These are phyloP conservation scores for Cyclophora punctaria DNA, from an alignment of 2,888 invertebrate genomes.

Conservation along the genomic window DNA sequence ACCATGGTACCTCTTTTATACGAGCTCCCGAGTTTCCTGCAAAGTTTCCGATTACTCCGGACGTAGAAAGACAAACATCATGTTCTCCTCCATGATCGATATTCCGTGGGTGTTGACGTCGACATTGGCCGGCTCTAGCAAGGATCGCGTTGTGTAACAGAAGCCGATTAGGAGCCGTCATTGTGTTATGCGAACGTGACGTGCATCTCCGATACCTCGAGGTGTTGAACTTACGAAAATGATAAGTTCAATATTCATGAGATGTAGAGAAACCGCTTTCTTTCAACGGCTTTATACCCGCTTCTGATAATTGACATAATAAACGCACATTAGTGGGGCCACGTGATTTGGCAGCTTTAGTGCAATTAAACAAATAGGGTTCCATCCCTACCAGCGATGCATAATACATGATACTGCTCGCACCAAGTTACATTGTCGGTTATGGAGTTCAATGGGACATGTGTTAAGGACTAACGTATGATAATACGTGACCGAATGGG, in stretches of 20 bases:
- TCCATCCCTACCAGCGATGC: slow-evolving; percentile 24
- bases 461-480: slow-evolving; percentile 30
- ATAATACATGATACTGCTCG: slow-evolving; percentile 37
- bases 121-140: slow-evolving; percentile 66
- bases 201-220: slow-evolving; percentile 24
- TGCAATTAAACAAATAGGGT: slow-evolving; percentile 12
- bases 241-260: slow-evolving; percentile 59
- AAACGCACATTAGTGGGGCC: slow-evolving; percentile 4
- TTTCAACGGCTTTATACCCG: slow-evolving; percentile 10
- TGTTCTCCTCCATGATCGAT: slow-evolving; percentile 53
- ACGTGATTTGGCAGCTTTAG: slow-evolving; percentile 13
- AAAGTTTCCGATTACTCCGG: slow-evolving; percentile 56
- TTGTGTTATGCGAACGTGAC: slow-evolving; percentile 58
- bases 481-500: slow-evolving; percentile 27
- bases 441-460: slow-evolving; percentile 34
- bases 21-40: slow-evolving; percentile 32
- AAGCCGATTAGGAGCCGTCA: slow-evolving; percentile 63
- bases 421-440: slow-evolving; percentile 21
- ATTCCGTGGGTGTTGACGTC: slow-evolving; percentile 52
- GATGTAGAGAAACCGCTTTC: slow-evolving; percentile 39
- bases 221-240: slow-evolving; percentile 48
- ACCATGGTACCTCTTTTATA: slow-evolving; percentile 46
- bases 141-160: slow-evolving; percentile 60
- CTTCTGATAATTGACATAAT: slow-evolving; percentile 12
- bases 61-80: slow-evolving; percentile 41